phyloP scores from a whole-genome alignment of 2,113 vertebrate genomes.

The Phaethon lepturus region DNA sequence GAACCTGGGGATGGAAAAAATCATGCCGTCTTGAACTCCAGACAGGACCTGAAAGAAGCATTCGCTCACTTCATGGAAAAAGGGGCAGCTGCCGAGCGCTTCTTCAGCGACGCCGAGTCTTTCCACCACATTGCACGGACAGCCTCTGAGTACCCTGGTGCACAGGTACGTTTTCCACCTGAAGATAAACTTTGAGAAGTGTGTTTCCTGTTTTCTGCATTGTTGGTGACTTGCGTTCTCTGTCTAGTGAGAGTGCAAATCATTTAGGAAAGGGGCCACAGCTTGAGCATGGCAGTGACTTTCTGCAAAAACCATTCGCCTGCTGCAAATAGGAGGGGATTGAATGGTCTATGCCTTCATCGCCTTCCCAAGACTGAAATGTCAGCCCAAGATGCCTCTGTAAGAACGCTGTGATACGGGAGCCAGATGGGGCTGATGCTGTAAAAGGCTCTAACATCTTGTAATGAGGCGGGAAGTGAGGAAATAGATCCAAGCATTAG shows the following conservation, averaged over 20 bases:
- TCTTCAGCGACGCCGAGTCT: constrained; percentile 84
- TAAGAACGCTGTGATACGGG: neutral
- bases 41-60: constrained; percentile 86
- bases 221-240: accelerated
- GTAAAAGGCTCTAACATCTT: neutral
- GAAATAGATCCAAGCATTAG: neutral
- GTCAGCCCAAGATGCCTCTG: neutral
- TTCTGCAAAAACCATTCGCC: neutral
- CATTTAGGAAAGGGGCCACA: accelerated
- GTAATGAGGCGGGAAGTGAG: neutral
- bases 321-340: neutral
- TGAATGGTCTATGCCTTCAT: neutral
- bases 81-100: constrained; percentile 93
- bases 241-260: neutral
- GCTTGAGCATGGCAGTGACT: neutral
- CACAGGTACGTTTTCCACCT: constrained; percentile 79
- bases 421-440: neutral
- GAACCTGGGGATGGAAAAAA: constrained; percentile 80
- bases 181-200: accelerated
- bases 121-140: constrained; percentile 85
- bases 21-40: constrained; percentile 83
- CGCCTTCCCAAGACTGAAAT: neutral
- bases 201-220: accelerated
- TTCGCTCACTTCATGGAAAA: constrained; percentile 90
- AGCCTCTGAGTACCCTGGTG: constrained; percentile 85